Base-by-base conservation (phyloP, 2,113 vertebrate genomes). In the Murina feae region DNA sequence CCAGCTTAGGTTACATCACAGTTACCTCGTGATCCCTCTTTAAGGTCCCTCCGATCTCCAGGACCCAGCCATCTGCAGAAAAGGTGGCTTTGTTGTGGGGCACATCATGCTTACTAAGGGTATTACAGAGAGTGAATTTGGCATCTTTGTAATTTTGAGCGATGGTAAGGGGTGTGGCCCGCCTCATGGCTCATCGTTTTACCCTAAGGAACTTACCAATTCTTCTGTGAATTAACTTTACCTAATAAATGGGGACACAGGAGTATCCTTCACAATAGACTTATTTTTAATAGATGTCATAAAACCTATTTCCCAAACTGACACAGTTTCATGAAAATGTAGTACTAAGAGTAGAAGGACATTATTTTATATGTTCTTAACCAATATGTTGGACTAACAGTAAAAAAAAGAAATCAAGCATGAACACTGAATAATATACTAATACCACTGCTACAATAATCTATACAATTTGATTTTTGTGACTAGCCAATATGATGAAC, bases 241-340 rank as follows among this genome's bases (percentile, higher is more conserved):
- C 51, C 1, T 32, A 69, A 49, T 80, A 90, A 81, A 74, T 42
- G 10, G n/a, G 88, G 51, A 72, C 47, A 20, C 13, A 11, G 44
- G 6, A 2, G 42, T 32, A 74, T 0, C 58, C 1, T 66, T 83
- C 87, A 94, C 92, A 79, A 83, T 5, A 92, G 17, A 51, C 25
- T 71, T 85, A 28, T 16, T 89, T 91, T 87, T 55, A 85, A 92
- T 42, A 68, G 25, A 51, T 4, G 25, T 71, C 21, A 71, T 85
- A 90, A 92, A 95, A 76, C 2, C 66, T 75, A 58, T 60, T 53
- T 53, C 53, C 72, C 63, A 82, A 76, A 42, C 2, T 10, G 23
- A 86, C 23, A 76, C 4, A 63, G 91, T 93, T 89, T 88, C 74
- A 72, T 58, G 66, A 68, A 90, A 91, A 44, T 66, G 51, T 87